phyloP scores from a whole-genome alignment of 2,113 vertebrate genomes.

The Manacus vitellinus region DNA sequence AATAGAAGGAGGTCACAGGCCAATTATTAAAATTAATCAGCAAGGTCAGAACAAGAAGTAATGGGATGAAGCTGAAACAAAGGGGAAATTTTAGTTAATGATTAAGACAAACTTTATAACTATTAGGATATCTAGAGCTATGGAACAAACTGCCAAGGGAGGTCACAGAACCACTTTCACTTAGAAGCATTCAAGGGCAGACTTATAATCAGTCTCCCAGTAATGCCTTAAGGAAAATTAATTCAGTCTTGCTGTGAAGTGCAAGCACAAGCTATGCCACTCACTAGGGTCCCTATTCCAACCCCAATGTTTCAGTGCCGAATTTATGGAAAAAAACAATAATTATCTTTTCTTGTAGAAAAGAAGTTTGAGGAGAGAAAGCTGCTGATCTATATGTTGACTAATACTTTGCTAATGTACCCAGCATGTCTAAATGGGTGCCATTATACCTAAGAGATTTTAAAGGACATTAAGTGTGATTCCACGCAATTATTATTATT shows the following conservation, averaged over 20 bases:
- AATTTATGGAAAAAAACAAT: neutral
- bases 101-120: constrained; percentile 69
- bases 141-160: constrained; percentile 55
- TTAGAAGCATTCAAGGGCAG: constrained; percentile 53
- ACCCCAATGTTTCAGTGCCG: neutral
- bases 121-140: constrained; percentile 53
- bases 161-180: constrained; percentile 48
- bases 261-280: neutral
- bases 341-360: neutral
- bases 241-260: constrained; percentile 46
- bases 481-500: neutral
- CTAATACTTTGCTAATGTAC: neutral
- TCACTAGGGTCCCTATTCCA: neutral
- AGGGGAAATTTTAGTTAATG: constrained; percentile 68
- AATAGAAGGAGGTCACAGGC: constrained; percentile 49
- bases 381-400: neutral
- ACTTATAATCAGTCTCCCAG: constrained; percentile 44
- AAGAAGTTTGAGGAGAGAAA: neutral
- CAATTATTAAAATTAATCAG: constrained; percentile 62
- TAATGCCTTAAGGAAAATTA: constrained; percentile 64
- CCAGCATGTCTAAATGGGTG: neutral
- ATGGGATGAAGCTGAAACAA: constrained; percentile 51
- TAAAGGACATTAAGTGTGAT: neutral
- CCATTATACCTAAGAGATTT: neutral
- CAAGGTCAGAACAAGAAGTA: constrained; percentile 60